phyloP scores from a whole-genome alignment of 2,888 invertebrate species.

The Trypoxylon attenuatum region DNA sequence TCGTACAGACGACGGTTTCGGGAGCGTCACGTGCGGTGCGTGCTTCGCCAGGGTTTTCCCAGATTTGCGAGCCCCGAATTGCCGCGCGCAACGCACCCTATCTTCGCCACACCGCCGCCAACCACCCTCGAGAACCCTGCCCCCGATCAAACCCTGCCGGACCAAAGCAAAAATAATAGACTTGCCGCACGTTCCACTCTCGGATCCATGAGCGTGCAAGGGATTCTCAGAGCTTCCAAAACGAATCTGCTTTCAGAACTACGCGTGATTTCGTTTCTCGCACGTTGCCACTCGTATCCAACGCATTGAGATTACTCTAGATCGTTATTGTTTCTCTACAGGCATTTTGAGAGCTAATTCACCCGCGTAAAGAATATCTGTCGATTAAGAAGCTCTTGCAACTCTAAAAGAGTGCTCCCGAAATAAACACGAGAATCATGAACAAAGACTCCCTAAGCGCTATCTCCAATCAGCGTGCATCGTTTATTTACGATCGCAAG shows the following conservation, averaged over 20 bases:
- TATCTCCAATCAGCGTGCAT: slow-evolving; percentile 7
- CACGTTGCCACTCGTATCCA: too few species aligned
- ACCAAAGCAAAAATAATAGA: slow-evolving; percentile 63
- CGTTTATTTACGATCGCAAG: slow-evolving; percentile 25
- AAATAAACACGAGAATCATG: slow-evolving; percentile 21
- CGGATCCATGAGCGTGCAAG: background rate
- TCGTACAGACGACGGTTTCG: slow-evolving; percentile 59
- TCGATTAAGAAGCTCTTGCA: too few species aligned
- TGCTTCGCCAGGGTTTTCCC: slow-evolving; percentile 70
- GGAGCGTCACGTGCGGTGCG: slow-evolving; percentile 68
- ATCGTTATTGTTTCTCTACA: too few species aligned
- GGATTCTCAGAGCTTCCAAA: too few species aligned
- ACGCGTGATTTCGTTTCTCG: too few species aligned
- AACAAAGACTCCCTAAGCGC: slow-evolving; percentile 16
- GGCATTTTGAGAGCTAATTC: too few species aligned
- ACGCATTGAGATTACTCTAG: too few species aligned
- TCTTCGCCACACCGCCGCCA: slow-evolving; percentile 25
- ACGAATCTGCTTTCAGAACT: too few species aligned
- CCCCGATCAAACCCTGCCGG: slow-evolving; percentile 37
- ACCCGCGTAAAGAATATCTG: too few species aligned
- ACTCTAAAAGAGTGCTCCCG: too few species aligned
- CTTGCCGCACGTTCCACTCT: slow-evolving; percentile 49
- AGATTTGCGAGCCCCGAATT: slow-evolving; percentile 57
- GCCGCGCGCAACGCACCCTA: slow-evolving; percentile 38
- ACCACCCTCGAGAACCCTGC: slow-evolving; percentile 21